These are phyloP conservation scores for Notamacropus eugenii DNA, from an alignment of 2,797 vertebrate species.

Conservation along the genomic window DNA sequence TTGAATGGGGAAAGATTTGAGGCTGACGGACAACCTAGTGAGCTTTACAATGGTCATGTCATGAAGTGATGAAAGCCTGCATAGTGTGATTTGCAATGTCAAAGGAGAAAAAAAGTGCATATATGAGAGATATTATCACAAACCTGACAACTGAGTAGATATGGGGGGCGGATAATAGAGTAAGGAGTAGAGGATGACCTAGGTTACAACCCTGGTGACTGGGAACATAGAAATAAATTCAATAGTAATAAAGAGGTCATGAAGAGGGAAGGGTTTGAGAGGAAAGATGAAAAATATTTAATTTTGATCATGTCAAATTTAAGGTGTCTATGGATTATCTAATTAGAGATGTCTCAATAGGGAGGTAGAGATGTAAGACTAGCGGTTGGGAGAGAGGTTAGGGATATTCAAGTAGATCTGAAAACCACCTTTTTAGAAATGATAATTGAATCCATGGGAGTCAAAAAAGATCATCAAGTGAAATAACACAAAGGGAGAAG, in stretches of 20 bases:
- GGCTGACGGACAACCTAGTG: background rate
- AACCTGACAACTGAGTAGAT: background rate
- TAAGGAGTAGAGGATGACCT: background rate
- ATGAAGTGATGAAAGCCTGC: background rate
- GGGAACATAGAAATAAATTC: background rate
- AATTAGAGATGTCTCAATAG: background rate
- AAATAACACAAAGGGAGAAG: background rate
- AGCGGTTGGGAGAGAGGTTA: background rate
- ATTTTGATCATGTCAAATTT: background rate
- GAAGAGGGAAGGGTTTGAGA: background rate
- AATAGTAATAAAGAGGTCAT: background rate
- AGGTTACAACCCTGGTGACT: background rate
- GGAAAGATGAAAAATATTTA: background rate
- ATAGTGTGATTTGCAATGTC: background rate
- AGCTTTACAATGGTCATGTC: background rate
- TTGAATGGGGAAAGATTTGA: background rate
- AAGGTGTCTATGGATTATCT: background rate
- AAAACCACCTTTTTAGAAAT: background rate
- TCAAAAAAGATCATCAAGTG: background rate
- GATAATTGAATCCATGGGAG: background rate
- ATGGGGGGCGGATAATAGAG: background rate
- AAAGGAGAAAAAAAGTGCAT: background rate
- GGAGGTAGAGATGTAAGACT: background rate
- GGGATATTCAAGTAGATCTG: background rate
- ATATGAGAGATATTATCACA: background rate